These are phyloP conservation scores for Elegia similella DNA, from an alignment of 2,888 invertebrate genomes.

Conservation along the genomic window DNA sequence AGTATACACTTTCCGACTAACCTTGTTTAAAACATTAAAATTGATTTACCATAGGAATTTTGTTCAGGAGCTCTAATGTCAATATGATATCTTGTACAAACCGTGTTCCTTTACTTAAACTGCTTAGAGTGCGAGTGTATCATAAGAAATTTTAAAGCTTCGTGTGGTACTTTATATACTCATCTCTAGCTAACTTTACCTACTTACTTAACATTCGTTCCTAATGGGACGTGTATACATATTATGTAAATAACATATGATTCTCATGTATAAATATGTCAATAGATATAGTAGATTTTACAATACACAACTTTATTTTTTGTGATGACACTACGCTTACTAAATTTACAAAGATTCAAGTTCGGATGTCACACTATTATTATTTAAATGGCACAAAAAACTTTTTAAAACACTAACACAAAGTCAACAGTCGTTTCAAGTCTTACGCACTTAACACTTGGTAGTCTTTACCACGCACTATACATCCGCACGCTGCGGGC, in stretches of 20 bases:
- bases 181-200: slow-evolving; percentile 75
- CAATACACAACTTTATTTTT: slow-evolving; percentile 76
- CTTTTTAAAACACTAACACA: slow-evolving; percentile 80
- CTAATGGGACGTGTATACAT: slow-evolving; percentile 82
- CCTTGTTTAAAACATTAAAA: neutral
- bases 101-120: slow-evolving; percentile 62
- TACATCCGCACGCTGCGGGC: slow-evolving; percentile 40
- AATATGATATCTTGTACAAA: slow-evolving; percentile 42
- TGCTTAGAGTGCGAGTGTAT: slow-evolving; percentile 79
- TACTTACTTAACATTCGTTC: slow-evolving; percentile 80
- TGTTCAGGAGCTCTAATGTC: slow-evolving; percentile 36
- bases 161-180: slow-evolving; percentile 76
- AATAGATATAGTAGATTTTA: slow-evolving; percentile 75
- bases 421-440: slow-evolving; percentile 72
- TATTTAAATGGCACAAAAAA: slow-evolving; percentile 81
- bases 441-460: slow-evolving; percentile 59
- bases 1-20: neutral
- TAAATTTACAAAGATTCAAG: slow-evolving; percentile 78
- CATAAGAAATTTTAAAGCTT: slow-evolving; percentile 82
- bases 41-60: slow-evolving; percentile 21
- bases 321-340: slow-evolving; percentile 75
- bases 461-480: slow-evolving; percentile 45
- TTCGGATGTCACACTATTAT: slow-evolving; percentile 80
- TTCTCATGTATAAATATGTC: slow-evolving; percentile 79
- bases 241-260: slow-evolving; percentile 78